Evolutionary conservation across 2,113 vertebrate genomes (phyloP).

Genomic region (Lagopus muta): DNA sequence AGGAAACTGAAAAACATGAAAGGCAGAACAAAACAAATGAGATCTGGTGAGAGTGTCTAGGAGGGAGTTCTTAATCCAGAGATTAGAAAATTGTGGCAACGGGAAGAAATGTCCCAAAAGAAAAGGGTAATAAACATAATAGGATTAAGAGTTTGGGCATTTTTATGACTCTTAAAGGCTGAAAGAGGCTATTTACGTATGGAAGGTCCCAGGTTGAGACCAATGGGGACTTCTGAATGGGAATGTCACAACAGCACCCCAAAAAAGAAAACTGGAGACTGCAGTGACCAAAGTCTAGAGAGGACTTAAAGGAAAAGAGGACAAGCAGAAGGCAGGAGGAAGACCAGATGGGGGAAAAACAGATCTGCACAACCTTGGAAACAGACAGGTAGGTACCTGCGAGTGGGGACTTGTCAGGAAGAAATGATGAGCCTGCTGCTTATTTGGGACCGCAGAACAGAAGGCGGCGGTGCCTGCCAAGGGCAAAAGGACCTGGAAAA

Average conservation of each 20-base stretch:
- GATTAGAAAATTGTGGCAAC: not conserved
- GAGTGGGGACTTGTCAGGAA: not conserved
- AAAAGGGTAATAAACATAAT: not conserved
- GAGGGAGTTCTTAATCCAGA: not conserved
- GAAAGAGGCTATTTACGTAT: not conserved
- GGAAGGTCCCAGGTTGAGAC: not conserved
- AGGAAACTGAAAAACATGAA: not conserved
- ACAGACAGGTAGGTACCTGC: not conserved
- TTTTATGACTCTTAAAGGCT: not conserved
- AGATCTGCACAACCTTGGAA: not conserved
- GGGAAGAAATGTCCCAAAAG: not conserved
- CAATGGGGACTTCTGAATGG: not conserved
- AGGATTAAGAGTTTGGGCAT: not conserved
- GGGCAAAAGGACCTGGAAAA: not conserved
- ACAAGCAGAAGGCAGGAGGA: not conserved
- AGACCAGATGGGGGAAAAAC: not conserved
- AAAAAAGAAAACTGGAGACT: not conserved
- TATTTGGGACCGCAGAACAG: not conserved
- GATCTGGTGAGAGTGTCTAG: not conserved
- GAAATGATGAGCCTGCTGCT: not conserved
- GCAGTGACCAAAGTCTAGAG: not conserved
- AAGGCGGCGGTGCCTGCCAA: not conserved
- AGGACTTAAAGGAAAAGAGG: not conserved
- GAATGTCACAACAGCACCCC: not conserved
- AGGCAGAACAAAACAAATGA: not conserved